These are phyloP conservation scores for Drosophila bifasciata DNA, from an alignment of 1,140 invertebrate species.

Conservation along the genomic window DNA sequence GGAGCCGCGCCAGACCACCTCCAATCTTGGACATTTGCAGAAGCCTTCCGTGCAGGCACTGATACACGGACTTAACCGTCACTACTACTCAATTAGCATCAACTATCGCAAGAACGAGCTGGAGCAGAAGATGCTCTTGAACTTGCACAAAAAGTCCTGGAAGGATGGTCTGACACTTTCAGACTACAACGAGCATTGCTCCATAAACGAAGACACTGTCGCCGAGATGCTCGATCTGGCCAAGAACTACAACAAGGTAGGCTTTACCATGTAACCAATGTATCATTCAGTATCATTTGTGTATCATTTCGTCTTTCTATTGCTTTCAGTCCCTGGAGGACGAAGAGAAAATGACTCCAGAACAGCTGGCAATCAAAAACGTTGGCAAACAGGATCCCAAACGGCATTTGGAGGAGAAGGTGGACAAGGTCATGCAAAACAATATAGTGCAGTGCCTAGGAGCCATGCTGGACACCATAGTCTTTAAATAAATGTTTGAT, in stretches of 20 bases:
- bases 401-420: conserved; percentile 99
- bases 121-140: conserved; percentile 99
- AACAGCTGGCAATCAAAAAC: conserved; percentile 99
- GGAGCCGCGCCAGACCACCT: conserved; percentile 99
- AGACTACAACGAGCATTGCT: conserved; percentile 97
- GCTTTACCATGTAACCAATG: neutral
- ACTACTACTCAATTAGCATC: conserved; percentile 99
- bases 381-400: conserved; percentile 99
- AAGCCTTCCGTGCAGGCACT: conserved; percentile 99
- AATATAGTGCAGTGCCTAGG: conserved; percentile 99
- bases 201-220: conserved; percentile 95
- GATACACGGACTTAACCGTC: conserved; percentile 99
- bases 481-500: conserved; percentile 88
- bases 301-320: conserved; percentile 1
- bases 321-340: conserved; percentile 94
- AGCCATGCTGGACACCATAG: conserved; percentile 99
- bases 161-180: conserved; percentile 98
- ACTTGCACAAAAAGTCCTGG: conserved; percentile 99
- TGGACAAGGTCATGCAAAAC: conserved; percentile 97
- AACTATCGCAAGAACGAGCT: conserved; percentile 99
- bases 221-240: conserved; percentile 98
- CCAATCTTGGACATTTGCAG: conserved; percentile 98
- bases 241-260: conserved; percentile 98
- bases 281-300: too few relatives aligned
- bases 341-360: conserved; percentile 99